Evolutionary conservation across 2,888 invertebrate genomes (phyloP).

Genomic region (Tipula confusa): DNA sequence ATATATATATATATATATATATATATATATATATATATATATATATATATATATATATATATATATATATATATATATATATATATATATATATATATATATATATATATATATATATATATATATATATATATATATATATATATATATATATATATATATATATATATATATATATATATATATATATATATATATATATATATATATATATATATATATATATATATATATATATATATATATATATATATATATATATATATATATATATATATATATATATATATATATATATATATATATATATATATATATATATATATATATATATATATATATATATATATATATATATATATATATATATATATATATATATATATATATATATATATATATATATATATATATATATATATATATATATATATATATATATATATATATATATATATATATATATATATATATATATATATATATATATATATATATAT

Average conservation of each 20-base stretch:
- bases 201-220: background rate
- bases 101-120: background rate
- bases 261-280: slow-evolving; percentile 27
- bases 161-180: background rate
- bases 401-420: slow-evolving; percentile 8
- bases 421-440: slow-evolving; percentile 26
- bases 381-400: slow-evolving; percentile 26
- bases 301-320: slow-evolving; percentile 26
- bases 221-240: background rate
- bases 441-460: slow-evolving; percentile 26
- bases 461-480: slow-evolving; percentile 3
- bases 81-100: background rate
- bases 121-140: background rate
- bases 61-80: background rate
- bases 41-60: background rate
- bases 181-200: background rate
- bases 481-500: background rate
- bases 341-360: slow-evolving; percentile 27
- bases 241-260: slow-evolving; percentile 27
- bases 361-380: slow-evolving; percentile 26
- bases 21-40: background rate
- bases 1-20: background rate
- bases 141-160: background rate
- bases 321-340: slow-evolving; percentile 26
- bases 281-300: slow-evolving; percentile 27